Base-by-base conservation (phyloP, 2,113 vertebrate genomes). In the Callorhinus ursinus region DNA sequence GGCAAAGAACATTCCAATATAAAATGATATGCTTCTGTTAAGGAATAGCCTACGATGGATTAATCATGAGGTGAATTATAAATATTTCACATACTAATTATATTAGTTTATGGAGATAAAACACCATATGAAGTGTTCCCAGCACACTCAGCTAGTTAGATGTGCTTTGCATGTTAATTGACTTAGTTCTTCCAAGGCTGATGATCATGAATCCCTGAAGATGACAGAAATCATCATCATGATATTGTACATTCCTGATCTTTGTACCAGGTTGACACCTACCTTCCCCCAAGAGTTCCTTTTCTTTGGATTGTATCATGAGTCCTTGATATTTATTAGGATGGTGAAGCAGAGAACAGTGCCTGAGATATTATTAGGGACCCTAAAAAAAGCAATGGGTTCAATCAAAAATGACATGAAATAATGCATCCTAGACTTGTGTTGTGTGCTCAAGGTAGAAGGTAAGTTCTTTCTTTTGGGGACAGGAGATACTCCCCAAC, bases 71-170 rank as follows among this genome's bases (percentile, higher is more conserved):
- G 74, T 91, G 90, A 97, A 96, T 98, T 94, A 97, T 96, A 98
- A 98, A 95, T 98, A 93, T 98, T 98, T 97, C 86, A 98, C 82
- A 97, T 94, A 93, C 97, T 98, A 98, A 98, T 98, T 98, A 96
- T 98, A 96, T 96, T 98, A 97, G 94, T 98, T 97, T 98, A 97
- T 98, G 94, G 82, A 97, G 82, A 94, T 98, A 94, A 96, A 98
- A 98, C 72, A 98, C 77, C 89, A 95, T 94, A 96, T 96, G 96
- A 98, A 98, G 95, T 98, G 94, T 97, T 98, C 93, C 93, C 96
- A 97, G 97, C 95, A 93, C 94, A 96, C 94, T 95, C 79, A 55
- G 90, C 95, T 86, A 97, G 85, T 96, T 95, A 69, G 88, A 97
- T 96, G 77, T 16, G 28, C 79, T 96, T 97, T 95, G 96, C 94